These are phyloP conservation scores for Gisinianus flammeolus DNA, from an alignment of 2,888 invertebrate genomes.

Conservation along the genomic window DNA sequence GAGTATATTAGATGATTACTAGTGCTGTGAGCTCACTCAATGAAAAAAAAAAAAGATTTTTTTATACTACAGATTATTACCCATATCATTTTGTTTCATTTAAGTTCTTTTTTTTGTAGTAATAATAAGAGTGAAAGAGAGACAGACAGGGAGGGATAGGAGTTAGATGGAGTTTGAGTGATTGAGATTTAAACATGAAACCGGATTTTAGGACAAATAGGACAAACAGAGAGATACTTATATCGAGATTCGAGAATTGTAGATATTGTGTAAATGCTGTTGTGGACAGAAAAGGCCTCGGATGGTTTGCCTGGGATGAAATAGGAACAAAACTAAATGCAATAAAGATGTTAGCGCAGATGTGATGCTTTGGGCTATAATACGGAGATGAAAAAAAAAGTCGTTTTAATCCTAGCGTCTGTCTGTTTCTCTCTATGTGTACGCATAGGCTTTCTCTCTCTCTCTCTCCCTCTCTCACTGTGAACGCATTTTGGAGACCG, in stretches of 20 bases:
- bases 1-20: too few relatives aligned
- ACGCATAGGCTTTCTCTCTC: conserved; percentile 39
- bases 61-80: conserved; percentile 5
- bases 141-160: neutral
- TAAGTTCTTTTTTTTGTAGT: conserved; percentile 8
- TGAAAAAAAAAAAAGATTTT: conserved; percentile 2
- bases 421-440: conserved; percentile 40
- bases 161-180: conserved; percentile 13
- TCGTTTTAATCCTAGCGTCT: conserved; percentile 51
- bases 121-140: conserved; percentile 1
- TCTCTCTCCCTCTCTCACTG: conserved; percentile 29
- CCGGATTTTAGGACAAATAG: conserved; percentile 31
- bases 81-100: conserved; percentile 10
- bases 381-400: conserved; percentile 49
- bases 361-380: conserved; percentile 50
- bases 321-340: conserved; percentile 47
- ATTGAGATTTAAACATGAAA: conserved; percentile 33
- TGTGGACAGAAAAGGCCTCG: conserved; percentile 19
- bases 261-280: conserved; percentile 26
- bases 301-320: conserved; percentile 29
- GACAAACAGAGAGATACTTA: conserved; percentile 27
- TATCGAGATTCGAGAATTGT: neutral
- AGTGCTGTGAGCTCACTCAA: neutral
- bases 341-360: conserved; percentile 54
- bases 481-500: conserved; percentile 42